A percentile compares a stretch with the other conserved stretches of the same genome.
These are phyloP conservation scores for Coenonympha glycerion DNA, from an alignment of 2,888 invertebrate species.

Conservation along the genomic window DNA sequence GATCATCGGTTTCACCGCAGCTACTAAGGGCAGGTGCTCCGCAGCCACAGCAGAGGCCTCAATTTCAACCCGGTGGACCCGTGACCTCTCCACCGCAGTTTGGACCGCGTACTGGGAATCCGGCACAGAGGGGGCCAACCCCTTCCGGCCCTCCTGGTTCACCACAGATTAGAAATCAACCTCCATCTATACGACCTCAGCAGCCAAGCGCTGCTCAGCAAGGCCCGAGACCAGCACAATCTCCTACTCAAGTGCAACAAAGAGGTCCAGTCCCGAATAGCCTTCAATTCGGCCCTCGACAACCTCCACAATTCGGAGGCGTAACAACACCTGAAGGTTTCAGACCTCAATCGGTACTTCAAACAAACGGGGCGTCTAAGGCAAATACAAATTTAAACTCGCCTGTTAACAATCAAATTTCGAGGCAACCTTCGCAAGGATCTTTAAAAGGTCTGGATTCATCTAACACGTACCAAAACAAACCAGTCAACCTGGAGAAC, in stretches of 20 bases:
- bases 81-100: conserved; percentile 54
- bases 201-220: conserved; percentile 56
- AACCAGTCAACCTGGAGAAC: conserved; percentile 68
- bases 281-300: conserved; percentile 69
- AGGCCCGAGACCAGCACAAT: conserved; percentile 50
- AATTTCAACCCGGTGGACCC: conserved; percentile 66
- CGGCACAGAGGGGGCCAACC: conserved; percentile 46
- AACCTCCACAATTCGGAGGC: conserved; percentile 49
- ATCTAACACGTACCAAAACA: conserved; percentile 48
- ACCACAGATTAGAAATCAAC: conserved; percentile 48
- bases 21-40: conserved; percentile 47
- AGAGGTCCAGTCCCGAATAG: conserved; percentile 68
- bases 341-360: conserved; percentile 43
- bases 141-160: conserved; percentile 46
- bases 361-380: conserved; percentile 49
- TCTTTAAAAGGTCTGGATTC: conserved; percentile 55
- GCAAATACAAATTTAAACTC: conserved; percentile 40
- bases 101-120: conserved; percentile 51
- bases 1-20: conserved; percentile 54
- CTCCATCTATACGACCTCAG: conserved; percentile 52
- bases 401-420: conserved; percentile 41
- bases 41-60: conserved; percentile 52
- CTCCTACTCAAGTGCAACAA: conserved; percentile 51
- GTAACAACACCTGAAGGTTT: conserved; percentile 56
- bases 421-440: conserved; percentile 65